Percentiles rank a stretch among this genome's conserved stretches.
phyloP scores from a whole-genome alignment of 2,113 vertebrate genomes.

The Cichladusa arquata region DNA sequence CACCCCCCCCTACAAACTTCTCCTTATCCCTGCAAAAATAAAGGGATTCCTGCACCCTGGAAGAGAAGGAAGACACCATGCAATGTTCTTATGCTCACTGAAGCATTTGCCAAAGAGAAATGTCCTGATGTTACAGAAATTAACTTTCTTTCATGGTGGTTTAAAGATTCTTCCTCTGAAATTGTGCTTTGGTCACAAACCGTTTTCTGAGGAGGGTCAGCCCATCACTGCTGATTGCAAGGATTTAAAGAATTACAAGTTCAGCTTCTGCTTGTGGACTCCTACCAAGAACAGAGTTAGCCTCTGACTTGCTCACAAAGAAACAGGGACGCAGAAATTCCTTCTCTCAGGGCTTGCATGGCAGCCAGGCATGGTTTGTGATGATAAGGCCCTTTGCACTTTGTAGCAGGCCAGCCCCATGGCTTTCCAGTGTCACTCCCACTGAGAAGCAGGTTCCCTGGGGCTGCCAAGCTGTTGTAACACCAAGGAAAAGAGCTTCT shows the following conservation, averaged over 20 bases:
- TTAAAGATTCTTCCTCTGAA: neutral
- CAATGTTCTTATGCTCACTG: accelerated
- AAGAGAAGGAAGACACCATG: accelerated
- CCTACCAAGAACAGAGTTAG: neutral
- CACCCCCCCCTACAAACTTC: neutral
- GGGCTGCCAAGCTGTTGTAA: neutral
- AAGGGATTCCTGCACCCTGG: accelerated
- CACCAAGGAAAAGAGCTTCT: neutral
- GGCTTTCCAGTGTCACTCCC: accelerated
- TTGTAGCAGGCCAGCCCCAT: accelerated
- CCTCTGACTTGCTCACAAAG: neutral
- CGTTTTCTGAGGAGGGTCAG: accelerated
- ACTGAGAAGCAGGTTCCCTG: accelerated
- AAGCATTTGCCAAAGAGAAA: neutral
- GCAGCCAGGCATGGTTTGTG: accelerated
- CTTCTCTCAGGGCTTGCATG: accelerated
- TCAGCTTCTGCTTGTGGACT: neutral
- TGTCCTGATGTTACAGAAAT: accelerated
- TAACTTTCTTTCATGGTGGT: too few species aligned
- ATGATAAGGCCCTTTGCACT: neutral
- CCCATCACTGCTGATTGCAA: accelerated
- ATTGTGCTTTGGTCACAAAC: accelerated
- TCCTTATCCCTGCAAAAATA: neutral
- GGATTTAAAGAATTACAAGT: accelerated
- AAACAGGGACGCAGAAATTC: neutral